A percentile compares a stretch with the other conserved stretches of the same genome.
These are phyloP conservation scores for Coelinius sp. DNA, from an alignment of 2,888 invertebrate genomes.

Conservation along the genomic window DNA sequence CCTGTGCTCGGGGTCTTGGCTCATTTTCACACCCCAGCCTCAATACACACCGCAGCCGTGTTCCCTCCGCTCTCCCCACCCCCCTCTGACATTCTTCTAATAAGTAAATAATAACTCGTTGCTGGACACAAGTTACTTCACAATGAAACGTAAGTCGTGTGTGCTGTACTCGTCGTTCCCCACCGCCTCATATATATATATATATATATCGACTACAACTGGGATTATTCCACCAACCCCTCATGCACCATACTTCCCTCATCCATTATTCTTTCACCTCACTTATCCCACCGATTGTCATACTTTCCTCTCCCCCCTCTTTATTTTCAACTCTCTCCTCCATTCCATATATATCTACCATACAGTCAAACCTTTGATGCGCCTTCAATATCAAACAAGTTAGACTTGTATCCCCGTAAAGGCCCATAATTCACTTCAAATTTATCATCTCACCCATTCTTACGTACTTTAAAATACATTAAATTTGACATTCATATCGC, in stretches of 20 bases:
- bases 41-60: constrained; percentile 11
- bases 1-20: constrained; percentile 56
- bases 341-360: background rate
- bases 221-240: background rate
- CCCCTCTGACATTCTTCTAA: constrained; percentile 51
- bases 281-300: constrained; percentile 3
- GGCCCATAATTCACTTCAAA: constrained; percentile 22
- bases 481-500: constrained; percentile 37
- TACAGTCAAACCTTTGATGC: too few relatives aligned
- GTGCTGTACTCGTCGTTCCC: background rate
- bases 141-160: background rate
- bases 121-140: constrained; percentile 55
- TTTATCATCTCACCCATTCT: constrained; percentile 15
- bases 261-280: background rate
- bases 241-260: background rate
- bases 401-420: constrained; percentile 19
- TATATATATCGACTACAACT: background rate
- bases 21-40: constrained; percentile 61
- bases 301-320: background rate
- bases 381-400: constrained; percentile 20
- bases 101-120: constrained; percentile 67
- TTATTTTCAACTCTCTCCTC: background rate
- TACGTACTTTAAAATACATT: constrained; percentile 28
- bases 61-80: constrained; percentile 15
- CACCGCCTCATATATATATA: background rate